Base-by-base conservation (phyloP, 1,140 invertebrate species). In the Yoshiicerus persimilis region DNA sequence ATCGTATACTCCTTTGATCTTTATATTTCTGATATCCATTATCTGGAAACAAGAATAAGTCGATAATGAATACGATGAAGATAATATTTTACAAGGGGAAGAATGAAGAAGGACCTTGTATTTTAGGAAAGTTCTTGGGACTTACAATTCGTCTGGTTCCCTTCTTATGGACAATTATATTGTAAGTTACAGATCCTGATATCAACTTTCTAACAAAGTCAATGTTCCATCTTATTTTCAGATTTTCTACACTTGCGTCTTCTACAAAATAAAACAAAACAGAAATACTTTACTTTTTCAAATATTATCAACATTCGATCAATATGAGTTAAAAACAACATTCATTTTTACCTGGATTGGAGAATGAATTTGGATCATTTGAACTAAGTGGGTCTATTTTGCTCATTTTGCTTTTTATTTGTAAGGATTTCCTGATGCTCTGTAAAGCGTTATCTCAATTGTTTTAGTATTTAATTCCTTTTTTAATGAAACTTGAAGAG, bases 341-440 rank as follows among this genome's bases (percentile, higher is more conserved):
- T 66, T 27, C 2, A 84, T 62, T 20, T 38, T 92, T 70, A 94
- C 94, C 94, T 88, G 95, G 95, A 91, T 94, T 94, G 2, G 95
- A 95, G 92, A 94, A 96, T 0, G 95, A 96, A 92, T 93, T 95
- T 0, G 95, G 95, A 93, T 96, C 95, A 20, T 85, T 85, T 36
- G 11, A n/a, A 27, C 84, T 85, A 13, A 83, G 39, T 3, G 34
- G 47, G 2, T 38, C 41, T 0, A 32, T 36, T 80, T 62, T 62
- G 3, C 39, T 83, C 66, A 56, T 56, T n/a, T n/a, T n/a, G n/a
- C n/a, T n/a, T n/a, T n/a, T n/a, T n/a, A n/a, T n/a, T n/a, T n/a
- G n/a, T n/a, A n/a, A n/a, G n/a, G n/a, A n/a, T n/a, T n/a, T n/a
- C n/a, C n/a, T n/a, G n/a, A n/a, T n/a, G n/a, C n/a, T n/a, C n/a